Evolutionary conservation across 1,140 invertebrate species (phyloP).

Genomic region (Antheraea pernyi): DNA sequence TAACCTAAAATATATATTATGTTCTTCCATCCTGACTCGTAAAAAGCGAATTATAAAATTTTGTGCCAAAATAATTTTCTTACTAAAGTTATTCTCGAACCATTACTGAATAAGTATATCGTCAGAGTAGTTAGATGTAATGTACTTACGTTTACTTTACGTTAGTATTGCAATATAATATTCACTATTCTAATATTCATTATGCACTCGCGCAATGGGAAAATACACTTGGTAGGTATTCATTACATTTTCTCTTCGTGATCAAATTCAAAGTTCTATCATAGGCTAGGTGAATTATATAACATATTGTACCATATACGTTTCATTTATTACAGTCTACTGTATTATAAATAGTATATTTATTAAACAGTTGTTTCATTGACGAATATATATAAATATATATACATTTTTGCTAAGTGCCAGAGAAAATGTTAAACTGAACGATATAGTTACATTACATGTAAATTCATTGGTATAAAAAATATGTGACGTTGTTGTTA

Average conservation of each 20-base stretch:
- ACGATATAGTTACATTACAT: constrained; percentile 11
- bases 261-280: constrained; percentile 77
- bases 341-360: constrained; percentile 34
- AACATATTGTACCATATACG: constrained; percentile 54
- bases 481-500: background rate
- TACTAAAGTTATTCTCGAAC: constrained; percentile 33
- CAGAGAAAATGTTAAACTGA: constrained; percentile 41
- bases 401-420: constrained; percentile 45
- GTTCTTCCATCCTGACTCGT: too few relatives aligned
- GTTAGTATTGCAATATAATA: constrained; percentile 60
- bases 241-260: constrained; percentile 77
- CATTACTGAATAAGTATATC: constrained; percentile 57
- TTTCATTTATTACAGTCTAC: constrained; percentile 34
- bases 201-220: constrained; percentile 68
- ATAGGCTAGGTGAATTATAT: constrained; percentile 74
- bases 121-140: constrained; percentile 70
- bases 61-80: constrained; percentile 66
- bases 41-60: constrained; percentile 4
- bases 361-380: constrained; percentile 42
- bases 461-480: background rate
- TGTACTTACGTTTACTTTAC: constrained; percentile 64
- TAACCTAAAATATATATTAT: too few relatives aligned
- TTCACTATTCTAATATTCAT: constrained; percentile 70
- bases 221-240: constrained; percentile 75
- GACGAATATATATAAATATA: constrained; percentile 38